Conservation (phyloP, 1,140 invertebrate species). For the Saccostrea cuccullata region DNA sequence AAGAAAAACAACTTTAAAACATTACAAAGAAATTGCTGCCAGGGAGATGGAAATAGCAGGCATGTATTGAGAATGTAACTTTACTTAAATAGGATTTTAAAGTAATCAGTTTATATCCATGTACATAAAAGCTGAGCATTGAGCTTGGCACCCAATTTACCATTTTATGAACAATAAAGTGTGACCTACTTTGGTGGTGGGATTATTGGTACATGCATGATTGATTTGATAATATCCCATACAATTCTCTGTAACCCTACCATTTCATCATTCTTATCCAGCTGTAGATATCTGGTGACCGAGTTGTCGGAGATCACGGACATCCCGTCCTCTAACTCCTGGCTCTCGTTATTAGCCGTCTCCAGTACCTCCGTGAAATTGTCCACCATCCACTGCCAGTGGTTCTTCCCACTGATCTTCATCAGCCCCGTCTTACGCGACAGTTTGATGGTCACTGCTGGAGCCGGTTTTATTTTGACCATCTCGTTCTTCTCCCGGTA, state of each 20-base stretch:
- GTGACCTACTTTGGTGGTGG: no score
- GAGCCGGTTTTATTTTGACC: conserved; percentile 69
- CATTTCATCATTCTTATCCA: conserved; percentile 74
- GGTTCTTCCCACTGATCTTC: conserved; percentile 70
- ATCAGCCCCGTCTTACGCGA: conserved; percentile 69
- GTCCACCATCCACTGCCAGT: conserved; percentile 74
- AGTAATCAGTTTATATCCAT: no score
- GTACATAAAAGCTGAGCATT: no score
- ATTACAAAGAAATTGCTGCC: no score
- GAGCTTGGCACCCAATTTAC: no score
- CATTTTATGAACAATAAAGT: no score
- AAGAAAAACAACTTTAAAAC: no score
- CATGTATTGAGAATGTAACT: no score
- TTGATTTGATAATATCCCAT: neutral
- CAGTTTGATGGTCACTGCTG: conserved; percentile 69
- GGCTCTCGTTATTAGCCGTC: conserved; percentile 69
- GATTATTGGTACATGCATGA: neutral
- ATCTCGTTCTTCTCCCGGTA: conserved; percentile 71
- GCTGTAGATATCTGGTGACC: conserved; percentile 72
- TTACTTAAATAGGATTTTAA: no score
- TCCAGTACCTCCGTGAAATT: conserved; percentile 72
- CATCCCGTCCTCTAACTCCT: conserved; percentile 62
- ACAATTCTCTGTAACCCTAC: conserved; percentile 50
- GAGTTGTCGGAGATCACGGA: conserved; percentile 68
- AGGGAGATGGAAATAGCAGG: no score